Evolutionary conservation across 2,113 vertebrate species (phyloP), one percentile per base, ranked within the genome.

Genomic region (Limanda limanda): DNA sequence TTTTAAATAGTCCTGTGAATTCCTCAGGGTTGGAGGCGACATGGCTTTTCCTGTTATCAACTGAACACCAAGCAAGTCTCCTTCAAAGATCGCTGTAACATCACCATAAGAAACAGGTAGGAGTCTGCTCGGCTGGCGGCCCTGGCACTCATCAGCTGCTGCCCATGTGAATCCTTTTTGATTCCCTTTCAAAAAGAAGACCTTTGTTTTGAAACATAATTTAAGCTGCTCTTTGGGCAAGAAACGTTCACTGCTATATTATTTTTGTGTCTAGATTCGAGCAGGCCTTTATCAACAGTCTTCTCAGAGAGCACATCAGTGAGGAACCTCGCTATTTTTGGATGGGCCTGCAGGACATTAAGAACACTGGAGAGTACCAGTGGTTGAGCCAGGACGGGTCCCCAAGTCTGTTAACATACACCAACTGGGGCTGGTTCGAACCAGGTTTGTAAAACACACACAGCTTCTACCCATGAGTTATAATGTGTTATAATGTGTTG

Each of bases 241-340:
- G 23, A 51, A 31, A 31, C 13, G 1, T 5, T n/a, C 3, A 18
- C 14, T 71, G 12, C 59, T 37, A 5, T 64, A 23, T 52, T 7
- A 2, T 47, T 67, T 9, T 12, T n/a, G 4, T 65, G 21, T 92
- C 23, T 92, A 99, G 98, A 86, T 98, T 98, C 92, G 98, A 99
- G 68, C 97, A 99, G 93, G 96, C 96, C 79, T 99, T 95, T 76
- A 92, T 99, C 88, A 99, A 94, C 88, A 93, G 90, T 67, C 91
- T 99, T 17, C 96, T 99, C 42, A 92, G 87, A 78, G 94, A 95
- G 47, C 85, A 96, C 11, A 92, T 90, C 2, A 85, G 82, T 54
- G 85, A 70, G 70, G 78, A 90, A 69, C 76, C 89, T 67, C 94
- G 92, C 51, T 95, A 95, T 83, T 98, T 97, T 83, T 99, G 98